Conservation (phyloP, 2,113 vertebrate species). For the Nannospalax galili region DNA sequence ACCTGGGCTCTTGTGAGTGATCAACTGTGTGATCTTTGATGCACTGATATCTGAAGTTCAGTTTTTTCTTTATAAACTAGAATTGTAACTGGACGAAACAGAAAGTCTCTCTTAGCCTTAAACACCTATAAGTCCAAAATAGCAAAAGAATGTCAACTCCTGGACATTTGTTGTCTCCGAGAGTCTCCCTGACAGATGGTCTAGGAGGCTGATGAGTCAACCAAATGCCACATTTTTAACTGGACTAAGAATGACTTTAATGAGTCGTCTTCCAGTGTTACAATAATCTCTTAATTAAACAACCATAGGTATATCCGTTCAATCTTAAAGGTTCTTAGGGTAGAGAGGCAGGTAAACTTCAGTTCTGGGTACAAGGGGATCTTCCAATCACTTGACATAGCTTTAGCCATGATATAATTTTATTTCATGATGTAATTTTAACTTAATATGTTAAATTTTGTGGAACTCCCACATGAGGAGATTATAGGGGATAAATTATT, state of each 20-base stretch:
- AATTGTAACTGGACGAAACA: not conserved
- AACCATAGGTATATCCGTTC: constrained; percentile 64
- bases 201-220: constrained; percentile 63
- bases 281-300: constrained; percentile 74
- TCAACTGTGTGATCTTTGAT: not conserved
- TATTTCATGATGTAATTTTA: constrained; percentile 54
- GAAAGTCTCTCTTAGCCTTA: not conserved
- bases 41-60: not conserved
- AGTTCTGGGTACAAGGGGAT: not conserved
- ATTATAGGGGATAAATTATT: constrained; percentile 66
- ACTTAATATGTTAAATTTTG: constrained; percentile 65
- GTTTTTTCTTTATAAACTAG: constrained; percentile 32
- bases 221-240: constrained; percentile 70
- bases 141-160: constrained; percentile 10
- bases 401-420: constrained; percentile 46
- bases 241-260: constrained; percentile 73
- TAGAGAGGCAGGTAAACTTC: not conserved
- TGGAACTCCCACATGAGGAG: constrained; percentile 56
- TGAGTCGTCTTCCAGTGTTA: constrained; percentile 69
- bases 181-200: constrained; percentile 58
- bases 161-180: not conserved
- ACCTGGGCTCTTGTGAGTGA: not conserved
- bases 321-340: constrained; percentile 46
- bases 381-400: not conserved
- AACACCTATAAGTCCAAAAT: constrained; percentile 23